Evolutionary conservation across 1,140 invertebrate species (phyloP).

Genomic region (Episyrphus balteatus): DNA sequence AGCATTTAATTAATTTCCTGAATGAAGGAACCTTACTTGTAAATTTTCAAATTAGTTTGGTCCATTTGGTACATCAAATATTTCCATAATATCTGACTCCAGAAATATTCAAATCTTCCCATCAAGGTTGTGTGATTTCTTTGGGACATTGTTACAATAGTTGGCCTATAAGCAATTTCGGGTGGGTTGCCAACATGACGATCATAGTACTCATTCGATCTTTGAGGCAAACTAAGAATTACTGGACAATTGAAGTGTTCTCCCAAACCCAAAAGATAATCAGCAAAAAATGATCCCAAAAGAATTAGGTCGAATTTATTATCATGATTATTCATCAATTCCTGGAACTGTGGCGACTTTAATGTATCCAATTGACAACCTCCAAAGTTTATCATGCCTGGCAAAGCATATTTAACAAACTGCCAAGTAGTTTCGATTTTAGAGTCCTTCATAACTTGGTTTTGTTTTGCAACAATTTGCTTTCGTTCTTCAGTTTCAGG

Average conservation of each 20-base stretch:
- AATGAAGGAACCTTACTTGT: conserved; percentile 10
- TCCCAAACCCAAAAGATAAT: conserved; percentile 22
- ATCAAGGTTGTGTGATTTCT: no score
- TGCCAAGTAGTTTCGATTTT: no score
- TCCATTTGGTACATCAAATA: conserved; percentile 5
- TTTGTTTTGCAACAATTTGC: no score
- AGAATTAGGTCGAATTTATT: conserved; percentile 25
- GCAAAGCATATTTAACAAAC: no score
- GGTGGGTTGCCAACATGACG: neutral
- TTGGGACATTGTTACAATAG: neutral
- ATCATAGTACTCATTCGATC: conserved; percentile 9
- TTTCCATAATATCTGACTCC: neutral
- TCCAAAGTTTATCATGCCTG: no score
- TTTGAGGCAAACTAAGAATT: conserved; percentile 17
- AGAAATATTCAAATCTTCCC: no score
- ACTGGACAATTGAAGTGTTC: conserved; percentile 21
- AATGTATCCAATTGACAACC: no score
- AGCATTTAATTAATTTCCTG: no score
- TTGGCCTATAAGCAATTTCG: conserved; percentile 16
- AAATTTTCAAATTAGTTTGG: neutral
- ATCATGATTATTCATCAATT: no score
- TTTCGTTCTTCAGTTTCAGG: no score
- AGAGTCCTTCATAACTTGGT: no score
- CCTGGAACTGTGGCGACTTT: no score
- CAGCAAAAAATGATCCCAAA: conserved; percentile 23